Percentiles rank a stretch among this genome's conserved stretches.
Conservation (phyloP, 2,797 vertebrate genomes). For the Crax fasciolata region DNA sequence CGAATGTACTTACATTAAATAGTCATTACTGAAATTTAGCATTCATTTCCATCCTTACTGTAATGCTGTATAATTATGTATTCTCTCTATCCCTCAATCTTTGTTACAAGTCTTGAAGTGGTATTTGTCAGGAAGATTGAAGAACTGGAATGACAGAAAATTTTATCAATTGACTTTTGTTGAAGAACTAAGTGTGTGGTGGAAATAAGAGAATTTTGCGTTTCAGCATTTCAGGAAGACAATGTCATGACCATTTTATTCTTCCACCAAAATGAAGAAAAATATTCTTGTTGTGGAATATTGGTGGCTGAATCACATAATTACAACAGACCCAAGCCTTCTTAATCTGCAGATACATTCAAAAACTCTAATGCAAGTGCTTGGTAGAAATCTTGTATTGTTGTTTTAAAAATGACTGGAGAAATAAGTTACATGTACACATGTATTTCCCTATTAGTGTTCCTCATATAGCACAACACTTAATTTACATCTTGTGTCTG, state of each 20-base stretch:
- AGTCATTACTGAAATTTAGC: not conserved
- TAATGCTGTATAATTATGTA: not conserved
- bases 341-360: not conserved
- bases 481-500: not conserved
- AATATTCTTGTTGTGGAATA: not conserved
- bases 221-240: not conserved
- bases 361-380: not conserved
- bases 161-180: not conserved
- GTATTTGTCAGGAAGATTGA: not conserved
- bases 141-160: not conserved
- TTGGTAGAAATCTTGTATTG: not conserved
- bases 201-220: not conserved
- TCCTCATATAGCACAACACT: not conserved
- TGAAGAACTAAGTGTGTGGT: not conserved
- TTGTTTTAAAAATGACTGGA: not conserved
- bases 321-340: not conserved
- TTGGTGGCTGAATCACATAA: not conserved
- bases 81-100: not conserved
- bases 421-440: not conserved
- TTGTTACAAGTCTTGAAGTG: not conserved
- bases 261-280: not conserved
- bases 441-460: not conserved
- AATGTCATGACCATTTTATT: not conserved
- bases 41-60: not conserved
- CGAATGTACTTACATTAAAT: not conserved